These are phyloP conservation scores for Bujurquina vittata DNA, from an alignment of 2,113 vertebrate genomes.

Conservation along the genomic window DNA sequence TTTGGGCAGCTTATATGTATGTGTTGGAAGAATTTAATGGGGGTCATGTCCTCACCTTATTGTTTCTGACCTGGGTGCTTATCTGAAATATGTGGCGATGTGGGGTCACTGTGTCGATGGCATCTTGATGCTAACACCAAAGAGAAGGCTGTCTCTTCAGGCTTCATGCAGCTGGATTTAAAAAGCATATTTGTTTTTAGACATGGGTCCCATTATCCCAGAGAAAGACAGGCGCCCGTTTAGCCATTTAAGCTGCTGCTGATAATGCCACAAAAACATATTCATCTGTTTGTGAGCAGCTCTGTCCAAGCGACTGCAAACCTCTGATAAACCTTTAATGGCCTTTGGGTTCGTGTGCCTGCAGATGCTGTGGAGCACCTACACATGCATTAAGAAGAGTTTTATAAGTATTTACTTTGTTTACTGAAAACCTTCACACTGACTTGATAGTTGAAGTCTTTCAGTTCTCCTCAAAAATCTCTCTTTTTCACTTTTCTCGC, in stretches of 20 bases:
- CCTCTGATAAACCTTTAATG: slow-evolving; percentile 72
- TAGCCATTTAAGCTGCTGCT: slow-evolving; percentile 29
- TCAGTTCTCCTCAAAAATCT: slow-evolving; percentile 3
- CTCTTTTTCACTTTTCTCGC: neutral
- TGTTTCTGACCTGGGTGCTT: slow-evolving; percentile 50
- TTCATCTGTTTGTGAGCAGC: slow-evolving; percentile 38
- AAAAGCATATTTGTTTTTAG: slow-evolving; percentile 49
- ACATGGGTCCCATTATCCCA: slow-evolving; percentile 24
- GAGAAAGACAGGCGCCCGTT: neutral
- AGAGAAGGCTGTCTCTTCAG: slow-evolving; percentile 10
- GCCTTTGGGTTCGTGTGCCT: slow-evolving; percentile 29
- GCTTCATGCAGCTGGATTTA: slow-evolving; percentile 34
- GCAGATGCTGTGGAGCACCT: slow-evolving; percentile 52
- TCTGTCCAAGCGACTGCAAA: slow-evolving; percentile 58
- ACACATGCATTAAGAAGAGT: slow-evolving; percentile 57
- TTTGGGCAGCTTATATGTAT: slow-evolving; percentile 12
- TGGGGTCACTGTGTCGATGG: slow-evolving; percentile 42
- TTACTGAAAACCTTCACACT: slow-evolving; percentile 40
- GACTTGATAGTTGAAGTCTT: slow-evolving; percentile 31
- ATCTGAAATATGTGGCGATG: slow-evolving; percentile 40
- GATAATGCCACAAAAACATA: slow-evolving; percentile 34
- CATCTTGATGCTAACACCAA: slow-evolving; percentile 22
- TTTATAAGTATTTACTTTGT: slow-evolving; percentile 59
- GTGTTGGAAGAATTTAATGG: slow-evolving; percentile 53
- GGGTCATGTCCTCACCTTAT: slow-evolving; percentile 54